Percentiles rank a stretch among this genome's conserved stretches.
These are phyloP conservation scores for Anaspis maculata DNA, from an alignment of 2,888 invertebrate genomes.

Conservation along the genomic window DNA sequence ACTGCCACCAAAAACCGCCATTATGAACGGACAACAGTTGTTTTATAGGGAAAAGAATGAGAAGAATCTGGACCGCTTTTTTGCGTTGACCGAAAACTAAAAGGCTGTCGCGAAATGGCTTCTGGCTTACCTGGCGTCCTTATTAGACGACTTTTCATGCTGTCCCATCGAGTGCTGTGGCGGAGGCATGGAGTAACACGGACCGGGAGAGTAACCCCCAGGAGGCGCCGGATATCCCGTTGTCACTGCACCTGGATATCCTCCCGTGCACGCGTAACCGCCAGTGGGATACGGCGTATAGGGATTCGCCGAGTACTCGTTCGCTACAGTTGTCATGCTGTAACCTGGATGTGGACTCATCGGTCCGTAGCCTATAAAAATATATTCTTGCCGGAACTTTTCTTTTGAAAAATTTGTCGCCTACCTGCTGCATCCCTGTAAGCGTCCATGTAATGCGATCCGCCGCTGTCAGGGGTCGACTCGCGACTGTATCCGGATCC, in stretches of 20 bases:
- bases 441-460: slow-evolving; percentile 81
- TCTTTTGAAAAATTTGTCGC: slow-evolving; percentile 18
- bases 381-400: not conserved
- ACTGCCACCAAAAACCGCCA: slow-evolving; percentile 19
- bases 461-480: slow-evolving; percentile 82
- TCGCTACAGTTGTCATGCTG: slow-evolving; percentile 65
- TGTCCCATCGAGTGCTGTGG: slow-evolving; percentile 64
- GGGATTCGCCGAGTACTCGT: slow-evolving; percentile 72
- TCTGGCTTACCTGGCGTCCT: slow-evolving; percentile 60
- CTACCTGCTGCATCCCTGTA: slow-evolving; percentile 80
- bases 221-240: slow-evolving; percentile 58
- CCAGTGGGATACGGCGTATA: slow-evolving; percentile 57
- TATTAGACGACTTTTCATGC: slow-evolving; percentile 59
- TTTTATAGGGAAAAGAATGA: not conserved
- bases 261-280: slow-evolving; percentile 37
- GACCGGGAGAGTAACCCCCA: slow-evolving; percentile 44
- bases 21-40: slow-evolving; percentile 4
- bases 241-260: slow-evolving; percentile 47
- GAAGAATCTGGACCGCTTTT: not conserved
- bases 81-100: too few species aligned
- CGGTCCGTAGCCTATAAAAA: slow-evolving; percentile 61
- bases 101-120: too few species aligned
- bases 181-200: slow-evolving; percentile 83
- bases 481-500: slow-evolving; percentile 73
- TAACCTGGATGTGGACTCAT: slow-evolving; percentile 82